Base-by-base conservation (phyloP, 2,888 invertebrate genomes). In the Scelioninae gen. 1 region DNA sequence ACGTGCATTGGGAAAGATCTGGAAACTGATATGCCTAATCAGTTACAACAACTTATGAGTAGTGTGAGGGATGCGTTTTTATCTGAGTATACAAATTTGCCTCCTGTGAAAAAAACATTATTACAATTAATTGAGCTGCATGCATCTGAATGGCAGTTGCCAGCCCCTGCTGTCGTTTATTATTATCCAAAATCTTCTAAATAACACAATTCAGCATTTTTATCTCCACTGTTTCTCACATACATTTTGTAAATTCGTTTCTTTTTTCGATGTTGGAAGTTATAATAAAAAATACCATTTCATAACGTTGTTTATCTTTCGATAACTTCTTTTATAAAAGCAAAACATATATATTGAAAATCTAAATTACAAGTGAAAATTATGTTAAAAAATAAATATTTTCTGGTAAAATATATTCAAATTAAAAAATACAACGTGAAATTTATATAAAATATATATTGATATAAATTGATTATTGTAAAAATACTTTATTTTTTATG, bases 141-240 rank as follows among this genome's bases (percentile, higher is more conserved):
- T 92, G 97, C 98, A 0, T 96, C 97, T 0, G 95, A 96, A 92
- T 98, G 98, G 98, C 96, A 97, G 91, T 94, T 98, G 85, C 96
- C 97, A 16, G 97, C 97, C 72, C 96, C 97, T 60, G 97, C 98
- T 4, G 96, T 98, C 69, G 95, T 97, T 74, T 98, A 98, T 93
- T 98, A 98, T 93, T 96, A 96, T 92, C 96, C 96, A 3, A 90
- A 91, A 40, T 88, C 92, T n/a, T 87, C 89, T n/a, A 91, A 91
- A 87, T 91, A 87, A 90, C 85, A 45, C 7, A 55, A 7, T 63
- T 29, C n/a, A 53, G 56, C 7, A 23, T 56, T 69, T 45, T 9
- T 47, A 65, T 56, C 32, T 56, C 13, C 38, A 16, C 15, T 23
- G 38, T 45, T 53, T 56, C 45, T 34, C 56, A 63, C 56, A 63